Conservation (phyloP, 2,797 vertebrate species). For the Spinus olivaceus region DNA sequence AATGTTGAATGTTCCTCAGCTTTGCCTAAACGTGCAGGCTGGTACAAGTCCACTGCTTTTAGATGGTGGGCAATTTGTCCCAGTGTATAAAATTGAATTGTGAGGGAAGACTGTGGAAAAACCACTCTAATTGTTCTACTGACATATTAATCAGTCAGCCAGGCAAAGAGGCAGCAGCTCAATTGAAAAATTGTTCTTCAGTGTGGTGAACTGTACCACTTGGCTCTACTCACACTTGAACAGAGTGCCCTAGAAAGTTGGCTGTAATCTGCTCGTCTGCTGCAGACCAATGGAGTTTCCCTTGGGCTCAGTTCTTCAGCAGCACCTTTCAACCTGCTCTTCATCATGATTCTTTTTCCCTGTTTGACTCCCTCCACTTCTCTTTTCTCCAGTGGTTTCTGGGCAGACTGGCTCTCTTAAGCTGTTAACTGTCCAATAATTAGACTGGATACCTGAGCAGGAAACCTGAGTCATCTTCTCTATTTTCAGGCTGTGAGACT, state of each 20-base stretch:
- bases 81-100: not conserved
- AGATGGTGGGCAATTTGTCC: not conserved
- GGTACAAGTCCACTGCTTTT: not conserved
- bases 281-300: not conserved
- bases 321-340: not conserved
- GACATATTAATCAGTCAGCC: not conserved
- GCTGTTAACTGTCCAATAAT: not conserved
- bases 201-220: not conserved
- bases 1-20: not conserved
- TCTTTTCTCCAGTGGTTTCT: not conserved
- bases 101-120: accelerated
- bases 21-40: not conserved
- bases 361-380: not conserved
- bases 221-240: not conserved
- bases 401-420: not conserved
- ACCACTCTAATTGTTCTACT: not conserved
- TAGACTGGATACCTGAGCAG: not conserved
- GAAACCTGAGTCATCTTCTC: not conserved
- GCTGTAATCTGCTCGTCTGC: not conserved
- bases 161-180: not conserved
- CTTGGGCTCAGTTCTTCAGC: not conserved
- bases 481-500: not conserved
- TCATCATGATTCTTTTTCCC: not conserved
- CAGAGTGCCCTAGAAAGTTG: not conserved
- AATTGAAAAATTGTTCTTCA: not conserved